Base-by-base conservation (phyloP, 2,888 invertebrate genomes). In the Lampropteryx suffumata region DNA sequence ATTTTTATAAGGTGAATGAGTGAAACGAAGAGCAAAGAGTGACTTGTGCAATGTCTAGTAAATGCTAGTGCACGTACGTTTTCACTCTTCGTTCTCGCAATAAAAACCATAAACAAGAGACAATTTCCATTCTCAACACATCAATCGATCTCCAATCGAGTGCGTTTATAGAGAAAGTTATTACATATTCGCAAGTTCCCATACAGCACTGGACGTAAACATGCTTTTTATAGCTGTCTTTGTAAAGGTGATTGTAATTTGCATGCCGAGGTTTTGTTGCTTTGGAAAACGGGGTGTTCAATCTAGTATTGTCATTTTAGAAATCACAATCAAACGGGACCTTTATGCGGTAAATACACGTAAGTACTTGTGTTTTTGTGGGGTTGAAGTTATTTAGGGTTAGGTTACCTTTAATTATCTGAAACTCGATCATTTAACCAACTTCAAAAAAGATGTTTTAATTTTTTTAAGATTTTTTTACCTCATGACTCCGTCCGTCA, bases 131-230 rank as follows among this genome's bases (percentile, higher is more conserved):
- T 49, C 50, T 43, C 41, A 50, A 40, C 34, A 45, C 46, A 51
- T 55, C 52, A 54, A 64, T 65, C 58, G 60, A 57, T 61, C 41
- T 37, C 39, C 40, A 50, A 63, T 64, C 64, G 69, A 71, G 63
- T 70, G 69, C 69, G 65, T 73, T 72, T 66, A 61, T 56, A 64
- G 79, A 70, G 77, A 78, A 76, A 79, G 79, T 64, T 59, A 62
- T 59, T 53, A 55, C 57, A 61, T 49, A 40, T 52, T 55, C 57
- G 59, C 59, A 57, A 54, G 55, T 56, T 52, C 52, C 42, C 50
- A 53, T 58, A 54, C 48, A 58, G 33, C 42, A 47, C 43, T 62
- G 63, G 62, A 59, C 58, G 59, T 56, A 55, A 67, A 58, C 69
- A 47, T 58, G 64, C 67, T 71, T 66, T 50, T 67, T 69, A 45